phyloP scores from a whole-genome alignment of 2,797 vertebrate genomes.

The Acridotheres tristis region DNA sequence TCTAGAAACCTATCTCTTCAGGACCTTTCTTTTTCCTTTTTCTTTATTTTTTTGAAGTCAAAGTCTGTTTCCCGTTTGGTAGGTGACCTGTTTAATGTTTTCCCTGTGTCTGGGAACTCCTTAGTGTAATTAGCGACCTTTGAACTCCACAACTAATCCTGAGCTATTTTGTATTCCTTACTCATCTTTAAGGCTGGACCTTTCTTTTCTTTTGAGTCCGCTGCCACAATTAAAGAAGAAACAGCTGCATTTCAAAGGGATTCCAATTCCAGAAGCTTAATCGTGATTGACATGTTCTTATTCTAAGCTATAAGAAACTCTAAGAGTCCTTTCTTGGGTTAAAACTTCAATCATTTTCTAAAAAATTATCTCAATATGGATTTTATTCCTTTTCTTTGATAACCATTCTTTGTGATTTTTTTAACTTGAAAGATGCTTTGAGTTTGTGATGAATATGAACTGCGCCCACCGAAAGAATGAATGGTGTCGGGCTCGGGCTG shows the following conservation, averaged over 20 bases:
- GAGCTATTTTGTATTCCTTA: conserved; percentile 88
- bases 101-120: conserved; percentile 87
- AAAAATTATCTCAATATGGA: conserved; percentile 89
- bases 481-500: conserved; percentile 59
- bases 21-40: conserved; percentile 69
- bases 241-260: conserved; percentile 91
- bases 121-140: conserved; percentile 87
- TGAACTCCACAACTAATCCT: conserved; percentile 85
- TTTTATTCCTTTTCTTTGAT: conserved; percentile 88
- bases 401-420: conserved; percentile 81
- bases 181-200: conserved; percentile 87
- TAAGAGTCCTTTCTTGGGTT: conserved; percentile 87
- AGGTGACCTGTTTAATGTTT: conserved; percentile 89
- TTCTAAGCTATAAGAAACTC: conserved; percentile 87
- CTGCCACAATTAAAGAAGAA: conserved; percentile 89
- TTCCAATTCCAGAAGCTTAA: conserved; percentile 87
- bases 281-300: conserved; percentile 88
- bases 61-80: conserved; percentile 84
- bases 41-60: conserved; percentile 73
- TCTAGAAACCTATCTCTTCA: conserved; percentile 78
- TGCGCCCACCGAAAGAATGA: conserved; percentile 67
- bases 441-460: conserved; percentile 74
- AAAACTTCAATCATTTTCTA: conserved; percentile 89
- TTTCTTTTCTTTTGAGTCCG: conserved; percentile 83
- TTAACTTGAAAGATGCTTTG: conserved; percentile 80